A percentile compares a stretch with the other conserved stretches of the same genome.
These are phyloP conservation scores for Lordiphosa mommai DNA, from an alignment of 1,140 invertebrate genomes.

Conservation along the genomic window DNA sequence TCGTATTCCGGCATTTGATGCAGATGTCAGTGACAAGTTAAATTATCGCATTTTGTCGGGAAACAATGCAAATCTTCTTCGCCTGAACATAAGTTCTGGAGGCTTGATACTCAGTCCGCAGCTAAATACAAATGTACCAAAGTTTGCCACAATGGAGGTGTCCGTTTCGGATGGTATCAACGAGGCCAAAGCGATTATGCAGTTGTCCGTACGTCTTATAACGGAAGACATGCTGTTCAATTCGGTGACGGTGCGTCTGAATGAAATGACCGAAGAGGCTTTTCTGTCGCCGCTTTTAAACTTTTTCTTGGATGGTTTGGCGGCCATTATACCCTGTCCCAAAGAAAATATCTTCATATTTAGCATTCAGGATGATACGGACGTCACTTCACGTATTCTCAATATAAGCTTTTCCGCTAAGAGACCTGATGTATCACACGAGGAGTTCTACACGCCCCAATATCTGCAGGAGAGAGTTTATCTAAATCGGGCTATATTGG, in stretches of 20 bases:
- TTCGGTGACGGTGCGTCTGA: conserved; percentile 95
- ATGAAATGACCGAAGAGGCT: conserved; percentile 95
- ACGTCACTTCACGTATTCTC: conserved; percentile 91
- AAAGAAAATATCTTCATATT: conserved; percentile 96
- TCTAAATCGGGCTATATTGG: conserved; percentile 91
- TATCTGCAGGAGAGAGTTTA: conserved; percentile 97
- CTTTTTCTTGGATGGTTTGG: conserved; percentile 94
- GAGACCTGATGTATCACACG: conserved; percentile 87
- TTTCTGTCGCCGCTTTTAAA: conserved; percentile 95
- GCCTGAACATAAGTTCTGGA: conserved; percentile 91
- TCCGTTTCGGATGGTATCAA: conserved; percentile 95
- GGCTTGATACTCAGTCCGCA: conserved; percentile 93
- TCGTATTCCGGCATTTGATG: conserved; percentile 94
- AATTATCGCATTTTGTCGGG: conserved; percentile 92
- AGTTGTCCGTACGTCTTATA: conserved; percentile 92
- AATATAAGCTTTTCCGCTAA: conserved; percentile 97
- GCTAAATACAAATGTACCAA: conserved; percentile 97
- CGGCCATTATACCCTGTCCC: conserved; percentile 94
- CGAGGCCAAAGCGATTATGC: conserved; percentile 94
- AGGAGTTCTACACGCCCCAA: conserved; percentile 92
- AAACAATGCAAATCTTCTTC: conserved; percentile 94
- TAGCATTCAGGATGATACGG: conserved; percentile 95
- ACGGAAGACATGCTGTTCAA: conserved; percentile 97
- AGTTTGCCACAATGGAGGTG: conserved; percentile 95
- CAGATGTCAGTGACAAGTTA: conserved; percentile 92